Base-by-base conservation (phyloP, 2,113 vertebrate genomes). In the Cheirogaleus medius region DNA sequence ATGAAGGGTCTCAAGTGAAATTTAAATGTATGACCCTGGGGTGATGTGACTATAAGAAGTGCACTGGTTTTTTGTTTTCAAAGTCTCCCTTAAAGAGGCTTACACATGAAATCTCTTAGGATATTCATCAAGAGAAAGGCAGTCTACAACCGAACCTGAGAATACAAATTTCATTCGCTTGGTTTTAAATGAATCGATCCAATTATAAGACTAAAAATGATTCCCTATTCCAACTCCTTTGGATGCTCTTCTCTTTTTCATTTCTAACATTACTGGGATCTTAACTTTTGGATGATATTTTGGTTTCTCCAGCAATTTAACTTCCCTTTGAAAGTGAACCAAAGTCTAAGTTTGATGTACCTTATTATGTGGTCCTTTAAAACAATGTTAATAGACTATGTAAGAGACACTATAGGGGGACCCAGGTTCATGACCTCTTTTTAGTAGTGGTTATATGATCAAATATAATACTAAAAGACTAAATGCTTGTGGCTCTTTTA, bases 391-490 rank as follows among this genome's bases (percentile, higher is more conserved):
- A 56, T 10, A 78, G 78, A 76, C 56, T 76, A 5, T 18, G 1
- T 68, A 9, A 69, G 77, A 93, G 32, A 93, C 80, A 58, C 47
- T 34, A n/a, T 76, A 64, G 23, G 32, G 68, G 7, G 78, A 8
- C 42, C 87, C 89, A 34, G 49, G 60, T 64, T 91, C 63, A 80
- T 37, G 7, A 17, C 47, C 78, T 71, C 20, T 86, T 74, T 81
- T 76, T 15, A 13, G 54, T n/a, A 69, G 69, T 14, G 68, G 76
- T 81, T 94, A 85, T 20, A 52, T 78, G 64, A 84, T 89, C 90
- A 96, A 96, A 97, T 98, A 97, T 89, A 97, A 97, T 95, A 97
- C 94, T 97, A 94, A 97, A 97, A 96, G 94, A 97, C 95, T 98
- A 97, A 96, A 88, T 83, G 95, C 56, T 84, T 96, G 82, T 81